Conservation (phyloP, 53 echinoderm and acorn worm genomes). For the Mesocentrotus franciscanus region DNA sequence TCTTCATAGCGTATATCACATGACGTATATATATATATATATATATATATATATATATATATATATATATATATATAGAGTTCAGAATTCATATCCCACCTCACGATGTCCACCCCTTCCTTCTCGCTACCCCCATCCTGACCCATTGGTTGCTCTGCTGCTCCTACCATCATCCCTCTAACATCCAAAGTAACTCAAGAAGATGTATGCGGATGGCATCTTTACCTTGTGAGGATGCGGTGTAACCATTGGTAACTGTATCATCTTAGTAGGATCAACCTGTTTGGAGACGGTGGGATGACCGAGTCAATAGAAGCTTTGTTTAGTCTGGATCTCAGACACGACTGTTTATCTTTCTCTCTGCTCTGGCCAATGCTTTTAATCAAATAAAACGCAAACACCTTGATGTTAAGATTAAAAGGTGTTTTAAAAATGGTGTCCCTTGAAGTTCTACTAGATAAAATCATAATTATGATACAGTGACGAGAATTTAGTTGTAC, state of each 20-base stretch:
- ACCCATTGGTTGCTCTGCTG: not conserved
- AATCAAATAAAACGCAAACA: not conserved
- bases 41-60: not conserved
- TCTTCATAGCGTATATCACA: not conserved
- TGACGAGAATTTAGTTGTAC: not conserved
- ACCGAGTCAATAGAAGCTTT: constrained; percentile 40
- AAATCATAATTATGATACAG: not conserved
- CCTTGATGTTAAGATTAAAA: not conserved
- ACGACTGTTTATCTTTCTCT: constrained; percentile 21
- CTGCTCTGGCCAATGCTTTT: not conserved
- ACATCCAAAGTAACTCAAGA: constrained; percentile 17
- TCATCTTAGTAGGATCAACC: constrained; percentile 28
- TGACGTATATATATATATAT: not conserved
- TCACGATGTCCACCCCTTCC: not conserved
- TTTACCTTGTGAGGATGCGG: constrained; percentile 19
- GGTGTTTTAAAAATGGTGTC: not conserved
- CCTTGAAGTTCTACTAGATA: not conserved
- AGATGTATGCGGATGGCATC: constrained; percentile 27
- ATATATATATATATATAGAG: not conserved
- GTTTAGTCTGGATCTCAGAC: constrained; percentile 33
- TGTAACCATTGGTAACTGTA: constrained; percentile 29
- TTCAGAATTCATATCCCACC: not conserved
- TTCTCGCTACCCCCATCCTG: not conserved
- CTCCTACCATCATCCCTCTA: not conserved
- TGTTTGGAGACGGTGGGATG: constrained; percentile 24